Evolutionary conservation across 2,113 vertebrate species (phyloP).

Genomic region (Odocoileus virginianus): DNA sequence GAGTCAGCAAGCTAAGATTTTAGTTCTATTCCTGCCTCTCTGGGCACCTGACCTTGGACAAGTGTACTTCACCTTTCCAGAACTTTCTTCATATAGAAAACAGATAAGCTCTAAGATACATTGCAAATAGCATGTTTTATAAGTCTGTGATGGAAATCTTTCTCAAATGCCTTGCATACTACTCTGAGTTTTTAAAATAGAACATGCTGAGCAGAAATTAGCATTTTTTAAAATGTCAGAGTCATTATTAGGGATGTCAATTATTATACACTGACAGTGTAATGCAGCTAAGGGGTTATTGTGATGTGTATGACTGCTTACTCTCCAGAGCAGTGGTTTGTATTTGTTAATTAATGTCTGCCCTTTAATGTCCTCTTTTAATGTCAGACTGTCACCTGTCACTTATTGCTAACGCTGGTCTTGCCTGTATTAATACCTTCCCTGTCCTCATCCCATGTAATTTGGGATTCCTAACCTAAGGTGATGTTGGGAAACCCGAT

Average conservation of each 20-base stretch:
- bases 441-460: background rate
- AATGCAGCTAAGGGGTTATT: conserved; percentile 34
- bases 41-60: background rate
- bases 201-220: conserved; percentile 56
- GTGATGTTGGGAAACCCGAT: background rate
- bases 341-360: conserved; percentile 51
- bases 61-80: background rate
- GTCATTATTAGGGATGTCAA: conserved; percentile 56
- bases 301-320: background rate
- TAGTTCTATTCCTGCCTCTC: background rate
- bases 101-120: background rate
- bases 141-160: conserved; percentile 31
- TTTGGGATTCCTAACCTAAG: background rate
- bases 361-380: conserved; percentile 48
- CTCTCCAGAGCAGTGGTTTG: conserved; percentile 31
- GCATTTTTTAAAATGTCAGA: conserved; percentile 70
- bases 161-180: conserved; percentile 36
- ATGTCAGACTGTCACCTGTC: conserved; percentile 28
- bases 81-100: conserved; percentile 9
- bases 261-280: conserved; percentile 48
- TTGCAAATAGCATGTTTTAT: conserved; percentile 38
- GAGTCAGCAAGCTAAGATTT: background rate
- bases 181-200: conserved; percentile 11
- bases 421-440: background rate
- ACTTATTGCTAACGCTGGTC: background rate